A percentile compares a stretch with the other conserved stretches of the same genome.
Conservation (phyloP, 2,888 invertebrate species). For the Kryphioiulus occultus region DNA sequence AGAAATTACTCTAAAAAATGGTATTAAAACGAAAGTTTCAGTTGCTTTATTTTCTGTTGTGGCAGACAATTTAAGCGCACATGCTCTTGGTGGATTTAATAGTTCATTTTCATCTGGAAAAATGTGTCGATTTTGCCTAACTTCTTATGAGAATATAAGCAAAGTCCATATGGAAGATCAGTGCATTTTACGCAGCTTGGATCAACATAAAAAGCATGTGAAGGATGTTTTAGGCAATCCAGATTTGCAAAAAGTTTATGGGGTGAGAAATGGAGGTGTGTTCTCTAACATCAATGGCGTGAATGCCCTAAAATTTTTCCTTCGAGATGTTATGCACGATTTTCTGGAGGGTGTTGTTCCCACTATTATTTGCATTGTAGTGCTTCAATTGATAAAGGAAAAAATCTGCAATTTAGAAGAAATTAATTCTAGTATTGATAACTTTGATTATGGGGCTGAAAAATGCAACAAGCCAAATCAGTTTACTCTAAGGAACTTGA, state of each 20-base stretch:
- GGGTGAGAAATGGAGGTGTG: not conserved
- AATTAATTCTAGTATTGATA: not conserved
- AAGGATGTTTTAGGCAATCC: not conserved
- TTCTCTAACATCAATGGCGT: not conserved
- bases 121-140: slow-evolving; percentile 17
- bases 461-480: not conserved
- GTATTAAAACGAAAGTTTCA: not conserved
- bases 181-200: not conserved
- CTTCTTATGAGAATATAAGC: not conserved
- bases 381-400: not conserved
- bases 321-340: not conserved
- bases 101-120: not conserved
- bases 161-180: not conserved
- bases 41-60: not conserved
- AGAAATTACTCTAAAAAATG: not conserved
- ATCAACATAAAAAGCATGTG: not conserved
- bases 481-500: not conserved
- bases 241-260: not conserved
- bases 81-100: slow-evolving; percentile 10
- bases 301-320: not conserved
- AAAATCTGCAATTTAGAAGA: not conserved
- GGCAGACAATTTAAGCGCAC: not conserved
- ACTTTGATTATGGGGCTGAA: not conserved
- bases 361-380: not conserved
- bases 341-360: not conserved